Conservation (phyloP, 2,113 vertebrate species). For the Fulica atra region DNA sequence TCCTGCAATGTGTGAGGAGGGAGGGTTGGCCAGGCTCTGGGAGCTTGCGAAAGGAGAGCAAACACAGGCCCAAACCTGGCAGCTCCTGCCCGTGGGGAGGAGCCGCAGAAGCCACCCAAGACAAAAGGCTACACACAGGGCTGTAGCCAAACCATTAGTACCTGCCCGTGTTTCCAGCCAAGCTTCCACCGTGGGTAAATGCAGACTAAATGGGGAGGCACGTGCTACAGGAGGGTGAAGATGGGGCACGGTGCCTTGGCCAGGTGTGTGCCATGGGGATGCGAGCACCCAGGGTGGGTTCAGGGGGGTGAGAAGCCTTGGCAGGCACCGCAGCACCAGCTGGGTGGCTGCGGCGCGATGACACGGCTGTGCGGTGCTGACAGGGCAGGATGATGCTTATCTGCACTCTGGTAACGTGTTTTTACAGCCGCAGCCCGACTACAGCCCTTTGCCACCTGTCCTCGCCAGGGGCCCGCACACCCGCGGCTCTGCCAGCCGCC, state of each 20-base stretch:
- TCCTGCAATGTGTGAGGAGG: background rate
- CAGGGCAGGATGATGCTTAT: background rate
- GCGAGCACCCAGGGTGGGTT: background rate
- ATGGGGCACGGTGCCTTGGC: accelerated
- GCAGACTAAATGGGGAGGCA: background rate
- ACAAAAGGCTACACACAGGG: background rate
- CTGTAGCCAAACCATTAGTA: background rate
- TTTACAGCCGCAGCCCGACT: background rate
- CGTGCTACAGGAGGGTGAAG: background rate
- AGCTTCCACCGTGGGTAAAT: background rate
- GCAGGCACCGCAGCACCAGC: accelerated
- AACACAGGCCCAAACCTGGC: slow-evolving; percentile 31
- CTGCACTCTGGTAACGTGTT: accelerated
- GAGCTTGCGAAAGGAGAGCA: slow-evolving; percentile 38
- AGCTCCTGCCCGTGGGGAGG: slow-evolving; percentile 7
- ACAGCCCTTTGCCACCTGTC: background rate
- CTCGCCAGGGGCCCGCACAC: background rate
- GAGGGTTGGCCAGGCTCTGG: background rate
- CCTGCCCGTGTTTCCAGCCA: background rate
- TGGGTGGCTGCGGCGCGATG: accelerated
- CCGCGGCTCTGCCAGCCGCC: too few relatives aligned
- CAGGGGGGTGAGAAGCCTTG: background rate
- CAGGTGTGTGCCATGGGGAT: accelerated
- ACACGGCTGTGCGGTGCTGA: background rate
- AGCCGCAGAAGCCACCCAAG: slow-evolving; percentile 28